Base-by-base conservation (phyloP, 2,888 invertebrate species). In the Drosophila differens region DNA sequence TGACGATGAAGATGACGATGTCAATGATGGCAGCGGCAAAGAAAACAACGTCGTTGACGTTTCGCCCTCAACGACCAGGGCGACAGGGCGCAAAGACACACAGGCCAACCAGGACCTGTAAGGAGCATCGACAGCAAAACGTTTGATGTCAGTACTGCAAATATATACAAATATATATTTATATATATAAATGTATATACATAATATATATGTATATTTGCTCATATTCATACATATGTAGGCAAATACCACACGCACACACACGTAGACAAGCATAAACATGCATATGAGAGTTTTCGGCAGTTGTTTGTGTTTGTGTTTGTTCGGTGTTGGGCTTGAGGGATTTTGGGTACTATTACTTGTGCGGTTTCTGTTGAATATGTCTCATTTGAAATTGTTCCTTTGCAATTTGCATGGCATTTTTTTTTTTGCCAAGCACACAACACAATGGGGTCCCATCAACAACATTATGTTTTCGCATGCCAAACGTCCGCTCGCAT, bases 351-450 rank as follows among this genome's bases (percentile, higher is more conserved):
- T 30, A 72, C 67, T 39, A 39, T 37, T 70, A 70, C 85, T 87
- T 74, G 59, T 82, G 79, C 25, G 74, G 67, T 78, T 78, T 64
- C 70, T 68, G 39, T 64, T 79, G 79, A 87, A 87, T 85, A 85
- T 85, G 85, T 85, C 85, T 90, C 90, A 90, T 85, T 90, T 85
- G 73, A 85, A 87, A 89, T 85, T 89, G 83, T 88, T 85, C 83
- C 78, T 70, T 70, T 79, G 86, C 81, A 79, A 84, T 89, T 84
- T 81, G 84, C 86, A 72, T 81, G 82, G 69, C 64, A 81, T 57
- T 9, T 47, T 25, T 25, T 41, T 71, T 59, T 69, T 63, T 33
- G 51, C 25, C 54, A 63, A 58, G 53, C 61, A 54, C 44, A 52
- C 37, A 52, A 52, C 69, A 70, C 74, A 74, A 68, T 70, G 44